Evolutionary conservation across 2,113 vertebrate species (phyloP), one percentile per base, ranked within the genome.

Genomic region (Cebidichthys violaceus): DNA sequence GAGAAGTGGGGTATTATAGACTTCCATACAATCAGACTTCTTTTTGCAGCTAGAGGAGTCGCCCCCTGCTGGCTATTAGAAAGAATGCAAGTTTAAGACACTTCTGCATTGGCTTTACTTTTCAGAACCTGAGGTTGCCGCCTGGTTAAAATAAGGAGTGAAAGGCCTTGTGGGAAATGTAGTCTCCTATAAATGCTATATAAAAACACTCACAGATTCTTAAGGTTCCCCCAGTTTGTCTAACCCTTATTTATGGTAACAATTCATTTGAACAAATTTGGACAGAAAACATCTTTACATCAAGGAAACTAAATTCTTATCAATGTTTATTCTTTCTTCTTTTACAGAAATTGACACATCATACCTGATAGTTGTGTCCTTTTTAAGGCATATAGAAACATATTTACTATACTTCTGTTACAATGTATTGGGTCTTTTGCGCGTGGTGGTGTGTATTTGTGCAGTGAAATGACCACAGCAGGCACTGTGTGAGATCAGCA

Each of bases 401-500:
- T 8, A 55, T 74, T 39, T 10, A 6, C 9, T 4, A 14, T 0
- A 64, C 20, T 17, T 52, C 31, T 60, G 18, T 13, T n/a, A 0
- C 0, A 11, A n/a, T 39, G 9, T 3, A 9, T 29, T 60, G 67
- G 17, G 2, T 41, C 22, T 33, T 35, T 22, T 47, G 65, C 31
- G 74, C 6, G 4, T 20, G 22, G 2, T 31, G 3, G 35, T 59
- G 57, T 72, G 55, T 50, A n/a, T 69, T 50, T 68, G 41, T 79
- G 9, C 54, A 68, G 33, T 45, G 29, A 59, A 76, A 60, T 54
- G 37, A 41, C 71, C 79, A 72, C 50, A 65, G 71, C 24, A 59
- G 65, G 45, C 55, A 39, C 41, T 37, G 31, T 76, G 54, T 29
- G 79, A 67, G 75, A 65, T 52, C 37, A 71, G 79, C 67, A 47